Evolutionary conservation across 2,888 invertebrate species (phyloP), one percentile per base, ranked within the genome.

Genomic region (Diadegma fenestrale): DNA sequence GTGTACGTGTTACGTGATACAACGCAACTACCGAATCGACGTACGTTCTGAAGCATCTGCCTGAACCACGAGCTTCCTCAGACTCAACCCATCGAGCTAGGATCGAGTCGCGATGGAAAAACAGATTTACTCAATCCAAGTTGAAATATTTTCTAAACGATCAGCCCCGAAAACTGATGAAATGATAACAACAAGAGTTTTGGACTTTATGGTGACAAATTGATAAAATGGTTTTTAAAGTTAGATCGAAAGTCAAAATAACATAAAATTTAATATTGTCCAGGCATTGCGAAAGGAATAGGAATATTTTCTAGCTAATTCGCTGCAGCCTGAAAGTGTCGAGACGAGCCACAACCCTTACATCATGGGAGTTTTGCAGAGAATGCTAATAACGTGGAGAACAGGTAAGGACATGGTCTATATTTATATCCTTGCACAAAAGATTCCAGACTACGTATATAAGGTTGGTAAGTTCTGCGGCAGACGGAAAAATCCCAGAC

Each of bases 401-500:
- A 48, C 48, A 48, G 69, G 45, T 69, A 69, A 66, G 51, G 33
- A 26, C 19, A 43, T 73, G 8, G 41, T 41, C 33, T 54, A 22
- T 43, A 43, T 63, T 43, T 61, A 41, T 71, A 26, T 30, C 30
- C 7, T n/a, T 45, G 3, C 2, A 43, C 30, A 76, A 48, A 76
- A 64, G 76, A 48, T 63, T 73, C 22, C 64, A 48, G 71, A 48
- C 43, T 33, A 4, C 58, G 45, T 33, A 7, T 30, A 79, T 37
- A 63, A 43, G 22, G 54, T 30, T 64, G 58, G 66, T 81, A 68
- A 63, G 41, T 43, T 43, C 63, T 61, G 78, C 51, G 30, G 78
- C 26, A 48, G 82, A 82, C 71, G 64, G 85, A 79, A 79, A 85
- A 76, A 82, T 51, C 48, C 51, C 80, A 66, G 85, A 77, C 76